These are phyloP conservation scores for Threskiornis aethiopicus DNA, from an alignment of 2,797 vertebrate genomes.

Conservation along the genomic window DNA sequence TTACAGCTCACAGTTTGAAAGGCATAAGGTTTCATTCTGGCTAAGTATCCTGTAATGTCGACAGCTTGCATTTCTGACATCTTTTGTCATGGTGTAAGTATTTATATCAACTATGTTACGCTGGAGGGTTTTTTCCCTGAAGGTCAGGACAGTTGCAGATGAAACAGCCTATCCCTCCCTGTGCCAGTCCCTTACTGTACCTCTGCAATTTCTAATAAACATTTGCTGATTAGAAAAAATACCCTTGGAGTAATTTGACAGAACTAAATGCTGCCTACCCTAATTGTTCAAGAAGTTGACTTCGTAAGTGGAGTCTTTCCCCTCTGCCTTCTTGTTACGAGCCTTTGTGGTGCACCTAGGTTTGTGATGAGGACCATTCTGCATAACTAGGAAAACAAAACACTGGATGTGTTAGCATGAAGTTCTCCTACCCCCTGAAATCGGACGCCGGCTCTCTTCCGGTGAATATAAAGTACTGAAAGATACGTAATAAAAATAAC, in stretches of 20 bases:
- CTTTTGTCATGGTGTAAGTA: conserved; percentile 26
- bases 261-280: neutral
- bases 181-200: neutral
- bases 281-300: neutral
- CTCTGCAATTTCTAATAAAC: neutral
- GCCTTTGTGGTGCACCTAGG: neutral
- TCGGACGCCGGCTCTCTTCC: neutral
- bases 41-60: neutral
- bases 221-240: neutral
- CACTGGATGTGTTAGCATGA: neutral
- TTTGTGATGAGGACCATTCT: neutral
- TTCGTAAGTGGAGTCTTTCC: neutral
- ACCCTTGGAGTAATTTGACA: neutral
- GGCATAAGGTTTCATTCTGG: neutral
- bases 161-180: neutral
- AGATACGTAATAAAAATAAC: neutral
- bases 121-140: neutral
- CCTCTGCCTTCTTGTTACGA: neutral
- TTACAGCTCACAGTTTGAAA: neutral
- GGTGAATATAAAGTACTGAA: neutral
- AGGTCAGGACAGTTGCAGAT: conserved; percentile 19
- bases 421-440: neutral
- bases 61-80: conserved; percentile 23
- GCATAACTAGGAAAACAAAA: neutral
- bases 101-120: conserved; percentile 4